Conservation (phyloP, 2,888 invertebrate genomes). For the Tachina lurida region DNA sequence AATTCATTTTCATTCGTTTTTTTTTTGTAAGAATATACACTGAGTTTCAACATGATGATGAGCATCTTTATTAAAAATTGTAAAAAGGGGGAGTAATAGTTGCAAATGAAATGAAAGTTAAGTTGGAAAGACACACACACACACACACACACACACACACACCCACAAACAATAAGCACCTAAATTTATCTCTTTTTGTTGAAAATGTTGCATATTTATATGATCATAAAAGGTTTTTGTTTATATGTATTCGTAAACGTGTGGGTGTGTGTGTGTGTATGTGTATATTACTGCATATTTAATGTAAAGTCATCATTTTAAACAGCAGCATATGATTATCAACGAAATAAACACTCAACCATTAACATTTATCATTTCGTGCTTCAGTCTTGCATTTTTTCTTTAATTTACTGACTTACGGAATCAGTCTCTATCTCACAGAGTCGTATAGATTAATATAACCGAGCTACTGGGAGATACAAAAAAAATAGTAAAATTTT, state of each 20-base stretch:
- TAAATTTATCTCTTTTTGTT: conserved; percentile 63
- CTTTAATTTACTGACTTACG: conserved; percentile 17
- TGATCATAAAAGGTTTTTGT: background rate
- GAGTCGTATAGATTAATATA: conserved; percentile 35
- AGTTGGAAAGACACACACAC: conserved; percentile 1
- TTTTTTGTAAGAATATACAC: conserved; percentile 2
- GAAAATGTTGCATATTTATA: conserved; percentile 36
- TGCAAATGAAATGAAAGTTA: conserved; percentile 35
- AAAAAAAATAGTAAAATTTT: conserved; percentile 26
- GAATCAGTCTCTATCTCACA: conserved; percentile 15
- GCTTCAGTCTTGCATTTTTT: background rate
- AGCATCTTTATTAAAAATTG: conserved; percentile 61
- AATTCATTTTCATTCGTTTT: conserved; percentile 12
- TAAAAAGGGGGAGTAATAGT: conserved; percentile 47
- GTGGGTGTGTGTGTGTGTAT: conserved; percentile 12
- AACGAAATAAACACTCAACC: conserved; percentile 51
- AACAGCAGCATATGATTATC: conserved; percentile 45
- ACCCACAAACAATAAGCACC: conserved; percentile 25
- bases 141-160: background rate
- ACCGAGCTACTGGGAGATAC: conserved; percentile 54
- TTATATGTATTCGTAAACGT: background rate
- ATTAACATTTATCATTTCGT: conserved; percentile 17
- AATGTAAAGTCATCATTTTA: conserved; percentile 67
- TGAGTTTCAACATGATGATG: conserved; percentile 37
- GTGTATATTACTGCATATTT: conserved; percentile 53